A percentile compares a stretch with the other conserved stretches of the same genome.
These are phyloP conservation scores for Pseudomugil gertrudae DNA, from an alignment of 2,797 vertebrate species.

Conservation along the genomic window DNA sequence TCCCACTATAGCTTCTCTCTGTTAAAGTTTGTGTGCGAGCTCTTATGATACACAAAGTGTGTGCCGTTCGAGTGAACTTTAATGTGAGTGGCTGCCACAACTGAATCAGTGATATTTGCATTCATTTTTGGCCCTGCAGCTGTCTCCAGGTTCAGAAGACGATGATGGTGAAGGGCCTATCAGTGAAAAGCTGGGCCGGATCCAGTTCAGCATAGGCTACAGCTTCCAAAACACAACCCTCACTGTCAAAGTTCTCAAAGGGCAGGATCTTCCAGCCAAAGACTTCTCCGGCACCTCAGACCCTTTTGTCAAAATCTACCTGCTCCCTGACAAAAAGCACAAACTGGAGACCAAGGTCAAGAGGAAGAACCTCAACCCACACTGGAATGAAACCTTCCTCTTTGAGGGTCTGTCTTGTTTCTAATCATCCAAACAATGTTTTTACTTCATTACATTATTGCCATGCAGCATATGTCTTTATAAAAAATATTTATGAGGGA, in stretches of 20 bases:
- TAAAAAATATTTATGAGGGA: not conserved
- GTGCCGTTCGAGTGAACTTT: constrained; percentile 44
- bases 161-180: constrained; percentile 91
- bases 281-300: constrained; percentile 98
- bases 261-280: constrained; percentile 96
- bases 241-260: constrained; percentile 97
- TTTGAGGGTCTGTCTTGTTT: constrained; percentile 93
- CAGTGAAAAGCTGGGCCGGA: constrained; percentile 94
- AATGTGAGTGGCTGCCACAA: constrained; percentile 10
- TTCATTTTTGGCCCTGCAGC: constrained; percentile 72
- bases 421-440: constrained; percentile 67
- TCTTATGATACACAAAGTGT: constrained; percentile 21
- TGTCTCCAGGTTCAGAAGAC: constrained; percentile 96
- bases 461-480: not conserved
- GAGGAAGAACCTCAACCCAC: constrained; percentile 98
- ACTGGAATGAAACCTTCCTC: constrained; percentile 99
- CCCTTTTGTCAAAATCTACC: constrained; percentile 98
- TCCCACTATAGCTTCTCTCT: constrained; percentile 35
- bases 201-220: constrained; percentile 99
- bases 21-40: constrained; percentile 37
- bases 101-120: constrained; percentile 17
- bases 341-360: constrained; percentile 99
- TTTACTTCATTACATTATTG: not conserved
- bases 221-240: constrained; percentile 99
- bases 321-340: constrained; percentile 99